Evolutionary conservation across 2,888 invertebrate genomes (phyloP), one percentile per base, ranked within the genome.

Genomic region (Drosophila aldrichi): DNA sequence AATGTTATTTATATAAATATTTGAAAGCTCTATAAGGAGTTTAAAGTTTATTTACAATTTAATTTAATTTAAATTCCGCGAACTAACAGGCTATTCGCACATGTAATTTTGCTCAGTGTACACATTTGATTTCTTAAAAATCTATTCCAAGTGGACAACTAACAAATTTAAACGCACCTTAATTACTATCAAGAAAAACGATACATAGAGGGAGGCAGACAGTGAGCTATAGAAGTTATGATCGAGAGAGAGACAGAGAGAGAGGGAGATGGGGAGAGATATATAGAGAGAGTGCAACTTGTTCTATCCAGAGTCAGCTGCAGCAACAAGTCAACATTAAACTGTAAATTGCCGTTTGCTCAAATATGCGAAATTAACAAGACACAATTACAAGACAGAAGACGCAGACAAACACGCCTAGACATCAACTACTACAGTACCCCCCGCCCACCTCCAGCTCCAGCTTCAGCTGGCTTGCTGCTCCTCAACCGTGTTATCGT

Each of bases 321-420:
- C 69, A 69, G 60, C 69, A 69, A 57, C 69, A 34, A 66, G 69
- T 66, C 66, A 57, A 66, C 76, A 65, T 73, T 72, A 77, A 86
- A 89, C 86, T 82, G 86, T 90, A 87, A 87, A 90, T 77, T 81
- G 87, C 84, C 87, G 87, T 90, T 88, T 84, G 85, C 74, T 90
- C 84, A 88, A 89, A 89, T 88, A 89, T 86, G 89, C 75, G 87
- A 90, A 89, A 90, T 88, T 86, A 89, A 90, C 89, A 86, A 90
- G 90, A 81, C 84, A 87, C 88, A 89, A 90, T 88, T 88, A 87
- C 90, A 88, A 85, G 75, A 77, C 82, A 79, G 81, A 83, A 81
- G 79, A 79, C 88, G 80, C 73, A 84, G 74, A 79, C 81, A 77
- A 77, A 83, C 89, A 88, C 87, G 88, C 88, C 88, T 82, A 78